phyloP scores from a whole-genome alignment of 2,888 invertebrate species.

The Ectemnius lituratus region DNA sequence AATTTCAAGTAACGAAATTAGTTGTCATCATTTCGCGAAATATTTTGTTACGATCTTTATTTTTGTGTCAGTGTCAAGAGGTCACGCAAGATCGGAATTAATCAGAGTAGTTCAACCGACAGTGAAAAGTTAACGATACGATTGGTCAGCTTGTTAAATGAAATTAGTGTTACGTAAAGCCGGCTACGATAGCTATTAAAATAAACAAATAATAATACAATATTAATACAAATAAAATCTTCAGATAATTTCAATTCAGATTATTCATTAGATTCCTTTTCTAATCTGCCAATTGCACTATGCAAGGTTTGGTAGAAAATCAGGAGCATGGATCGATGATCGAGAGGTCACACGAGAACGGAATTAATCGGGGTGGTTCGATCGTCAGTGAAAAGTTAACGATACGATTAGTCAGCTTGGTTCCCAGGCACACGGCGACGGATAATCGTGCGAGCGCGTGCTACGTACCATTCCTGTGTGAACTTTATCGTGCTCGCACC shows the following conservation, averaged over 20 bases:
- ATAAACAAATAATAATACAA: too few relatives aligned
- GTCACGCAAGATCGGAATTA: conserved; percentile 19
- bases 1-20: too few relatives aligned
- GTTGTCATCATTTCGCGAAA: too few relatives aligned
- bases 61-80: background rate
- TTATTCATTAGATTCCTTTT: background rate
- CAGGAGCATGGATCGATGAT: background rate
- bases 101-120: conserved; percentile 49
- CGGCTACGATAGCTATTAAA: too few relatives aligned
- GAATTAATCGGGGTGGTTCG: conserved; percentile 48
- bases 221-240: too few relatives aligned
- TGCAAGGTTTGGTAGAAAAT: background rate
- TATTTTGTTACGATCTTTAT: too few relatives aligned
- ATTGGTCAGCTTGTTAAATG: conserved; percentile 66
- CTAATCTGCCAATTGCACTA: too few relatives aligned
- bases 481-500: conserved; percentile 72
- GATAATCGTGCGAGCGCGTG: conserved; percentile 73
- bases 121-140: conserved; percentile 70
- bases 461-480: conserved; percentile 73
- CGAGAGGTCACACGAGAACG: conserved; percentile 3
- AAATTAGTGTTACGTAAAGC: too few relatives aligned
- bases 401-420: conserved; percentile 72
- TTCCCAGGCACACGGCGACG: conserved; percentile 74
- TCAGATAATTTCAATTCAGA: too few relatives aligned
- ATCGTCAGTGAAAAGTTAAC: conserved; percentile 66